Conservation (phyloP, 2,113 vertebrate species). For the Hemibagrus wyckioides region DNA sequence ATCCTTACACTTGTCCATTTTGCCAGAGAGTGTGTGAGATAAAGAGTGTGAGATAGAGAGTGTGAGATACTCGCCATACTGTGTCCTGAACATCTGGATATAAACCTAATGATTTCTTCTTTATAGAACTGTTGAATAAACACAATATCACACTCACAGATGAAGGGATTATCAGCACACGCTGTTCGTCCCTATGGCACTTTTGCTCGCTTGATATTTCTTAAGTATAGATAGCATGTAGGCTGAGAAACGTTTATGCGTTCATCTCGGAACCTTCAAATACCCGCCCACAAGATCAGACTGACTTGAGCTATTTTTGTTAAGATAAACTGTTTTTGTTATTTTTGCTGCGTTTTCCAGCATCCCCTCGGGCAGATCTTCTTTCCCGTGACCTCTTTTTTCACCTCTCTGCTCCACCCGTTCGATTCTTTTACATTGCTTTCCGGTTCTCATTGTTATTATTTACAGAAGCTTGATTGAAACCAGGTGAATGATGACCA, state of each 20-base stretch:
- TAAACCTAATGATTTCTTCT: not conserved
- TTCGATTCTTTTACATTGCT: not conserved
- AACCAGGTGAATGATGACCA: not conserved
- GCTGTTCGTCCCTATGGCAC: not conserved
- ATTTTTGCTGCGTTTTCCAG: not conserved
- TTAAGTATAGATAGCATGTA: not conserved
- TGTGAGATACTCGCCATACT: not conserved
- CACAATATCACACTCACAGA: not conserved
- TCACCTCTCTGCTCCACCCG: not conserved
- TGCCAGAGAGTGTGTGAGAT: too few relatives aligned
- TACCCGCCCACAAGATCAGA: not conserved
- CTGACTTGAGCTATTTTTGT: not conserved
- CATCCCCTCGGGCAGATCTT: not conserved
- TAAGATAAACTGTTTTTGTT: not conserved
- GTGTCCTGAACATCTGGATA: not conserved
- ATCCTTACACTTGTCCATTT: too few relatives aligned
- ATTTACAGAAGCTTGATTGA: not conserved
- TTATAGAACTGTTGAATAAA: not conserved
- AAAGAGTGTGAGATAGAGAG: too few relatives aligned
- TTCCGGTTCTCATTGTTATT: not conserved
- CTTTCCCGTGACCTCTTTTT: not conserved
- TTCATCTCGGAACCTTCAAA: not conserved
- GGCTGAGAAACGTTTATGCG: not conserved
- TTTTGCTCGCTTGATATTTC: not conserved
- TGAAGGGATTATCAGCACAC: not conserved